A percentile compares a stretch with the other conserved stretches of the same genome.
Conservation (phyloP, 1,140 invertebrate genomes). For the Dendrolimus kikuchii region DNA sequence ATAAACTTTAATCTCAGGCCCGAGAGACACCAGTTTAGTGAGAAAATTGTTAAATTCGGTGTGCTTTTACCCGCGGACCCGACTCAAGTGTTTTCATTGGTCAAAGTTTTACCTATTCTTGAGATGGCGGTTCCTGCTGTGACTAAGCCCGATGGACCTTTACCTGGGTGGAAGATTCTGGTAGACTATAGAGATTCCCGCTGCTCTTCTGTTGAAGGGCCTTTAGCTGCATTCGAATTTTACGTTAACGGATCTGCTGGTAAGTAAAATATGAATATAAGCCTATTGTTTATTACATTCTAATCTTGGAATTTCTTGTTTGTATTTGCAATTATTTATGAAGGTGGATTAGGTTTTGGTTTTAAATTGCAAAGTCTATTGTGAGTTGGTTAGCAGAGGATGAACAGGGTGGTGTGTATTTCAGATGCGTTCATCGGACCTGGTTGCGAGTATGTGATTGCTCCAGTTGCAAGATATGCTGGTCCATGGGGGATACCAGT, state of each 20-base stretch:
- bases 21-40: conserved; percentile 35
- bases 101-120: conserved; percentile 82
- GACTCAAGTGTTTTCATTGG: conserved; percentile 77
- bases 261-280: conserved; percentile 44
- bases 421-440: conserved; percentile 92
- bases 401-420: conserved; percentile 14
- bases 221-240: conserved; percentile 85
- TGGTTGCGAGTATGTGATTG: conserved; percentile 92
- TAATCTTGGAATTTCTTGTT: not conserved
- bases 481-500: conserved; percentile 92
- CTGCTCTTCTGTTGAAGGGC: conserved; percentile 86
- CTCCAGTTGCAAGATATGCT: conserved; percentile 90
- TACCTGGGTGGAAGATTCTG: conserved; percentile 79
- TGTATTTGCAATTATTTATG: not conserved
- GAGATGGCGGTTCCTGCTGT: conserved; percentile 80
- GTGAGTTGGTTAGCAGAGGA: not conserved
- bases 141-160: conserved; percentile 71
- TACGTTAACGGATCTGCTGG: conserved; percentile 79
- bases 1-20: conserved; percentile 55
- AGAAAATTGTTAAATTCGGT: conserved; percentile 74
- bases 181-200: conserved; percentile 81
- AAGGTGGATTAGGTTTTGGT: not conserved
- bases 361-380: conserved; percentile 1
- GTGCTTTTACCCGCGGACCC: conserved; percentile 80
- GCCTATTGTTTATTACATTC: not conserved